Conservation (phyloP, 2,113 vertebrate species). For the Pseudorectes ferrugineus region DNA sequence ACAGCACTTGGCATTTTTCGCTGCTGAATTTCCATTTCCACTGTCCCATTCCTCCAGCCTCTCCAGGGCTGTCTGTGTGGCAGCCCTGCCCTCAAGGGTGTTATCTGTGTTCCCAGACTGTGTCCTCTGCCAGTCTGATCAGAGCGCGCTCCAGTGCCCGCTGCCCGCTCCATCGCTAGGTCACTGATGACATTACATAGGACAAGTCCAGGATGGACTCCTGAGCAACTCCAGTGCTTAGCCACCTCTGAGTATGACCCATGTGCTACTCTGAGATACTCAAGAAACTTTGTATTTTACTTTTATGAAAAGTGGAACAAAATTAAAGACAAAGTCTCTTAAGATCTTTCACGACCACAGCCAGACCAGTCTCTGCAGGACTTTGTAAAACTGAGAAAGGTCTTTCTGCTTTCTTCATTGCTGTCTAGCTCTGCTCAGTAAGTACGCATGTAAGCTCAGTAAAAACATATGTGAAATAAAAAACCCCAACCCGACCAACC, state of each 20-base stretch:
- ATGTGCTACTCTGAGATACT: not conserved
- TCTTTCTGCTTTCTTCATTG: not conserved
- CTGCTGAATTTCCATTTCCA: fast-evolving
- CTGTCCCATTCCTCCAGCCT: not conserved
- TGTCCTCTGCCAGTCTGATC: not conserved
- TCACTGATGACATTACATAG: not conserved
- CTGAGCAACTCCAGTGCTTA: not conserved
- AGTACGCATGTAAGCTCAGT: not conserved
- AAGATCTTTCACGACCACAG: not conserved
- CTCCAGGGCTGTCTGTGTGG: not conserved
- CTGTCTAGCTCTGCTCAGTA: not conserved
- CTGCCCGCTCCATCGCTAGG: fast-evolving
- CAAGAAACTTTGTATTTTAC: not conserved
- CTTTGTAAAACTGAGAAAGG: not conserved
- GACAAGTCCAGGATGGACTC: not conserved
- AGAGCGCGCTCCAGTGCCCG: fast-evolving
- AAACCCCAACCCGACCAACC: not conserved
- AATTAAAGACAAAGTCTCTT: not conserved
- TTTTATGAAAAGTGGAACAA: not conserved
- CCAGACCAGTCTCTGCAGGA: not conserved
- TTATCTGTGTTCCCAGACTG: not conserved
- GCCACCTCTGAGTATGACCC: not conserved
- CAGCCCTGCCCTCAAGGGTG: not conserved
- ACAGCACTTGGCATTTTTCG: not conserved
- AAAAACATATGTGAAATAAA: not conserved